These are phyloP conservation scores for Scelioninae gen. 1 DNA, from an alignment of 2,888 invertebrate species.

Conservation along the genomic window DNA sequence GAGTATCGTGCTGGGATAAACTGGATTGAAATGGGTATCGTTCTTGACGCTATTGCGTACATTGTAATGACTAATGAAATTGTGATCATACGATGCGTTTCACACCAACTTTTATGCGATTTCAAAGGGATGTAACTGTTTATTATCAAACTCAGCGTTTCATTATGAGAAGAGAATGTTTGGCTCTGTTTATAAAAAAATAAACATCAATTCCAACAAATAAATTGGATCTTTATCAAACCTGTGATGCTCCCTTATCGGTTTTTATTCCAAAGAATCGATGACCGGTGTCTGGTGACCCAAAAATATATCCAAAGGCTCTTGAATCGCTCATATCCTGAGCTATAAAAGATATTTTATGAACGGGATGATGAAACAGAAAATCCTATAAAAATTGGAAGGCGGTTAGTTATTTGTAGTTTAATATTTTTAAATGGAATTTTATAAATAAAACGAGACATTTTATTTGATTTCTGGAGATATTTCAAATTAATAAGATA, in stretches of 20 bases:
- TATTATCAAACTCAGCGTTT: slow-evolving; percentile 25
- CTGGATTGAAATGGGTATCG: slow-evolving; percentile 53
- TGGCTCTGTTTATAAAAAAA: background rate
- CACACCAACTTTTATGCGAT: slow-evolving; percentile 38
- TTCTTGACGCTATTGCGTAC: slow-evolving; percentile 32
- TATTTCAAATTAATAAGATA: too few relatives aligned
- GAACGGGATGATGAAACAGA: slow-evolving; percentile 98
- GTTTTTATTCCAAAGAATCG: slow-evolving; percentile 99
- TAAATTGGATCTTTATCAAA: too few relatives aligned
- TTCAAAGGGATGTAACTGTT: slow-evolving; percentile 19
- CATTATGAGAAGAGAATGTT: slow-evolving; percentile 2
- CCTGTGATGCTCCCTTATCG: slow-evolving; percentile 98
- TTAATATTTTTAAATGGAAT: too few relatives aligned
- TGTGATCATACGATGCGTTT: slow-evolving; percentile 42
- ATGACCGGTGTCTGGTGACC: slow-evolving; percentile 97
- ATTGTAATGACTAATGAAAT: slow-evolving; percentile 57
- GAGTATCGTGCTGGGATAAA: slow-evolving; percentile 71
- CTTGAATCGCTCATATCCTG: slow-evolving; percentile 98
- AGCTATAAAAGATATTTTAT: slow-evolving; percentile 99
- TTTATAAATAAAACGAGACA: too few relatives aligned
- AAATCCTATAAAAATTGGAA: slow-evolving; percentile 92
- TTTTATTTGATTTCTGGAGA: too few relatives aligned
- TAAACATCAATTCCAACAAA: too few relatives aligned
- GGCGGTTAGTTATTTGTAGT: too few relatives aligned
- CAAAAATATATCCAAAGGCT: slow-evolving; percentile 99